A percentile compares a stretch with the other conserved stretches of the same genome.
Conservation (phyloP, 2,797 vertebrate genomes). For the Halcyon smyrnensis region DNA sequence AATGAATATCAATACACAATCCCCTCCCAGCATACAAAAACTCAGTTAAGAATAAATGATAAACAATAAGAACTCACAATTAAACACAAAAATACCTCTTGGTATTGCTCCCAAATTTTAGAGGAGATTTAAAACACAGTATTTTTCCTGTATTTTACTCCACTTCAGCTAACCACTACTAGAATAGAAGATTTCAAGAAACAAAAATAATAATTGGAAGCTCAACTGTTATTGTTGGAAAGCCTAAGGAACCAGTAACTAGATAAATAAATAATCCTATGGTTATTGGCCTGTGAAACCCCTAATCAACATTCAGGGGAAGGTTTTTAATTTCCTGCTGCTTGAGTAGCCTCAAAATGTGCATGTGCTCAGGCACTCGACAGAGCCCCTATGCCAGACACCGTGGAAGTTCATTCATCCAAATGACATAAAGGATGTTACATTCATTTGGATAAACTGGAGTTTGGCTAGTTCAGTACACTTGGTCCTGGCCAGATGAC, state of each 20-base stretch:
- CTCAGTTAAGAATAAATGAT: neutral
- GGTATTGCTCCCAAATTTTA: neutral
- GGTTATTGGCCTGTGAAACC: conserved; percentile 22
- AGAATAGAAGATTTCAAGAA: neutral
- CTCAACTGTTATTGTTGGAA: conserved; percentile 61
- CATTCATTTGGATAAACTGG: neutral
- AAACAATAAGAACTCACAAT: neutral
- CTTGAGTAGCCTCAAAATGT: neutral
- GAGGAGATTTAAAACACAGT: neutral
- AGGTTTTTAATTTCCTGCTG: conserved; percentile 72
- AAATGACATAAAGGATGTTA: neutral
- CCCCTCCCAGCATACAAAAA: neutral
- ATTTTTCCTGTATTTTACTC: neutral
- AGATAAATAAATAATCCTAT: conserved; percentile 38
- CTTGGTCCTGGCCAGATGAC: neutral
- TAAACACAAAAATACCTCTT: neutral
- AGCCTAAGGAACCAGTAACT: conserved; percentile 32
- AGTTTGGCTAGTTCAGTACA: conserved; percentile 6
- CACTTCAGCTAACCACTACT: neutral
- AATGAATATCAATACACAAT: neutral
- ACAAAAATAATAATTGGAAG: neutral
- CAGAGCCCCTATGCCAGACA: neutral
- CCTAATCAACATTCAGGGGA: conserved; percentile 46
- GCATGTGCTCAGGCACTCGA: neutral
- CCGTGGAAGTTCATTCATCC: neutral